Percentiles rank a stretch among this genome's conserved stretches.
These are phyloP conservation scores for Umimayanthus chanpuru DNA, from an alignment of 92 coral and sea anemone species.

Conservation along the genomic window DNA sequence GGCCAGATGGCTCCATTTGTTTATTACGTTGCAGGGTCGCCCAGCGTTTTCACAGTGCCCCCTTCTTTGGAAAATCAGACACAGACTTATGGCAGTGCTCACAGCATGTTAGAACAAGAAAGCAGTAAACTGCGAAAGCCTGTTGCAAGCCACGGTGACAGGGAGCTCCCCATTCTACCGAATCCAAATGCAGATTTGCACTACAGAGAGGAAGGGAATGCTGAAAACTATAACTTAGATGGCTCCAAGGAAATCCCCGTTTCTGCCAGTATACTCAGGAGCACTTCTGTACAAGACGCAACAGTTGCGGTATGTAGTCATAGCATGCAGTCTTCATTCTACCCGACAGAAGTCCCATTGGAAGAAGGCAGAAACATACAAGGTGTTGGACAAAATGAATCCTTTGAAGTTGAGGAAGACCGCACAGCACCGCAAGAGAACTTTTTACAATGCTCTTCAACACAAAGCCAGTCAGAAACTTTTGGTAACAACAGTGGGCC, in stretches of 20 bases:
- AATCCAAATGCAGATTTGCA: not conserved
- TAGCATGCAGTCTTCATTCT: not conserved
- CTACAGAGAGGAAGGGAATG: too few relatives aligned
- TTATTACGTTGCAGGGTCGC: too few relatives aligned
- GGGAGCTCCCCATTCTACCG: not conserved
- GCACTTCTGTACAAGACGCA: not conserved
- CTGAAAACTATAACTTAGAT: not conserved
- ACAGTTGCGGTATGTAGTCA: not conserved
- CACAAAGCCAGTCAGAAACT: not conserved
- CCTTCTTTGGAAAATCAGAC: too few relatives aligned
- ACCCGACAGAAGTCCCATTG: not conserved
- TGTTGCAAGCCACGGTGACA: not conserved
- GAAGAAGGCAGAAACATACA: not conserved
- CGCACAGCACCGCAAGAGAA: not conserved
- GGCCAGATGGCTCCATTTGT: too few relatives aligned
- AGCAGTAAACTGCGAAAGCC: not conserved
- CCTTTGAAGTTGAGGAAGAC: not conserved
- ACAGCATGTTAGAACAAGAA: not conserved
- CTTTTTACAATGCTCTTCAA: not conserved
- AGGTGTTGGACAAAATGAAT: not conserved
- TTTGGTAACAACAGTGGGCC: not conserved
- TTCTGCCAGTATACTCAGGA: not conserved
- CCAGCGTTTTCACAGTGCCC: too few relatives aligned
- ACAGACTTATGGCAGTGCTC: too few relatives aligned
- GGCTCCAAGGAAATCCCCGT: not conserved